Base-by-base conservation (phyloP, 2,888 invertebrate species). In the Invenusta paracnida region DNA sequence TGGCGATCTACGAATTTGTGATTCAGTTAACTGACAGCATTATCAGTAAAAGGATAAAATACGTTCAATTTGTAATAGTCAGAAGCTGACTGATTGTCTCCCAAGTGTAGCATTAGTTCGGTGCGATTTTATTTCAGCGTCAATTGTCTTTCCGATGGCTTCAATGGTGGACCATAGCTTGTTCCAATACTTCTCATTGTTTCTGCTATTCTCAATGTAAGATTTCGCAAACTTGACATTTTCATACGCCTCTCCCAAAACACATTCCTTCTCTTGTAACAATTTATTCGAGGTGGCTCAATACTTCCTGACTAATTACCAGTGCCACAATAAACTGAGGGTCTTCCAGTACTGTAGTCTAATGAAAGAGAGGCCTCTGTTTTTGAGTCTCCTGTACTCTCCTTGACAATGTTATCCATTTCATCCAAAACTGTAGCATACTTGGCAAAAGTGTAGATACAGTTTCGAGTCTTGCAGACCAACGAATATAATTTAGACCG, bases 221-320 rank as follows among this genome's bases (percentile, higher is more conserved):
- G n/a, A n/a, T 23, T 73, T 73, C 73, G 73, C 73, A 5, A 73
- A 73, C 73, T 73, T 73, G 11, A 73, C 73, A 73, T 73, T 73
- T n/a, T 73, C 27, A 13, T 48, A 48, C 17, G 48, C 48, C 48
- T 48, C 48, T 48, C 73, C 73, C 23, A 23, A 73, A 23, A 23
- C 27, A 13, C 17, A 23, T 73, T 73, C 73, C 73, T 73, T 73
- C 73, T 73, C 25, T 73, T 73, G 5, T 11, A 23, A 5, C 5
- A 73, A 23, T 73, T 73, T 23, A 23, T 73, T n/a, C n/a, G n/a
- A n/a, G n/a, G n/a, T n/a, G n/a, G n/a, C 73, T 73, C 73, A 73
- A 73, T 73, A 73, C 73, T 73, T 23, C 73, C 73, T 73, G 73
- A 73, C 73, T 73, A 73, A n/a, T 73, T 73, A 73, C 73, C 27